Evolutionary conservation across 1,140 invertebrate genomes (phyloP).

Genomic region (Heliothis subflexa): DNA sequence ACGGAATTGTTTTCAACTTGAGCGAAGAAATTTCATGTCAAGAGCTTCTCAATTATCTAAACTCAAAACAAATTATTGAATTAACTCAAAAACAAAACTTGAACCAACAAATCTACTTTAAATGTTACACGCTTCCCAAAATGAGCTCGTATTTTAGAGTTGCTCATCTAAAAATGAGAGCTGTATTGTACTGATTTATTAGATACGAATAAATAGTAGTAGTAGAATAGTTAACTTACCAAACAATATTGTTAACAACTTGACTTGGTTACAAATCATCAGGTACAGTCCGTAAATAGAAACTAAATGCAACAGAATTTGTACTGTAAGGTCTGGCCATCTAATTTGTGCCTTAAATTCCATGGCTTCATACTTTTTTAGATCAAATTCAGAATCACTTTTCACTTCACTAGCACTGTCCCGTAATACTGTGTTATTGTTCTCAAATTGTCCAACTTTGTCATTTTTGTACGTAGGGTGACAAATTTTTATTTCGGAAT

Average conservation of each 20-base stretch:
- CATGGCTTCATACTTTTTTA: conserved; percentile 77
- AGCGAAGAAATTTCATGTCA: not conserved
- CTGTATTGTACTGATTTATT: too few species aligned
- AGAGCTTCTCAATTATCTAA: not conserved
- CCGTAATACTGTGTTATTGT: conserved; percentile 65
- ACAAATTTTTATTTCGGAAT: conserved; percentile 62
- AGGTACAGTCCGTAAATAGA: conserved; percentile 90
- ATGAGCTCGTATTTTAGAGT: not conserved
- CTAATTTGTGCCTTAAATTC: conserved; percentile 88
- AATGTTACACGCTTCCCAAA: too few species aligned
- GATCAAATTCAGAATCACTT: conserved; percentile 70
- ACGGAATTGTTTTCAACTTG: too few species aligned
- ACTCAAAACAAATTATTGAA: not conserved
- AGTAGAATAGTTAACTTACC: conserved; percentile 87
- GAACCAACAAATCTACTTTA: not conserved
- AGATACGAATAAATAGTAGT: not conserved
- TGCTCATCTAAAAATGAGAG: too few species aligned
- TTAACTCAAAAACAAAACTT: too few species aligned
- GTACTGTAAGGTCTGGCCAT: conserved; percentile 90
- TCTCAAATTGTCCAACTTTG: conserved; percentile 57
- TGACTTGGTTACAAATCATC: conserved; percentile 88
- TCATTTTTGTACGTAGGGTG: conserved; percentile 51
- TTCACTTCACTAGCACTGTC: conserved; percentile 60
- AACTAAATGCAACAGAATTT: conserved; percentile 89
- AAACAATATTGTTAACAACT: conserved; percentile 89